These are phyloP conservation scores for Leptosomus discolor DNA, from an alignment of 2,113 vertebrate genomes.

Conservation along the genomic window DNA sequence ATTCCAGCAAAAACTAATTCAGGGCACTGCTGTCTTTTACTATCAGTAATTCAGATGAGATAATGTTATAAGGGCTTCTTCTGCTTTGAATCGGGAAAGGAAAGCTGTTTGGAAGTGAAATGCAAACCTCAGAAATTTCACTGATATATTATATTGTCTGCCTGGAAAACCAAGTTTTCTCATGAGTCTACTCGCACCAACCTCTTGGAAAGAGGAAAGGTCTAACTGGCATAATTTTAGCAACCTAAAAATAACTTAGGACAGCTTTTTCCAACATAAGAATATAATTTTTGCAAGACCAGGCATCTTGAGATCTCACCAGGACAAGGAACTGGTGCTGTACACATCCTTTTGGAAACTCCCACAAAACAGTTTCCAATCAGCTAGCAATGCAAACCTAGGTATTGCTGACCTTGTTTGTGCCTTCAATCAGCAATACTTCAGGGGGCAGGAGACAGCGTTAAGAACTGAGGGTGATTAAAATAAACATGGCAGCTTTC, in stretches of 20 bases:
- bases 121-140: background rate
- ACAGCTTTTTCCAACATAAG: background rate
- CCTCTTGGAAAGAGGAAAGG: background rate
- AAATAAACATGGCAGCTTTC: background rate
- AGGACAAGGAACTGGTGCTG: background rate
- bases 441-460: background rate
- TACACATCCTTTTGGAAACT: background rate
- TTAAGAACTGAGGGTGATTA: background rate
- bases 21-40: background rate
- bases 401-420: background rate
- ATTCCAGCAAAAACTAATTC: constrained; percentile 21
- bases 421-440: background rate
- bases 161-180: background rate
- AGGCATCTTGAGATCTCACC: background rate
- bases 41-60: background rate
- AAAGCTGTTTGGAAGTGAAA: background rate
- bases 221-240: background rate
- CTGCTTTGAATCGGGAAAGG: background rate
- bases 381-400: background rate
- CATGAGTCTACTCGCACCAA: background rate
- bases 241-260: background rate
- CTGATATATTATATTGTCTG: background rate
- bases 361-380: background rate
- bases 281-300: background rate
- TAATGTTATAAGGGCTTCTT: background rate